Evolutionary conservation across 2,888 invertebrate genomes (phyloP).

Genomic region (Eutolmus rufibarbis): DNA sequence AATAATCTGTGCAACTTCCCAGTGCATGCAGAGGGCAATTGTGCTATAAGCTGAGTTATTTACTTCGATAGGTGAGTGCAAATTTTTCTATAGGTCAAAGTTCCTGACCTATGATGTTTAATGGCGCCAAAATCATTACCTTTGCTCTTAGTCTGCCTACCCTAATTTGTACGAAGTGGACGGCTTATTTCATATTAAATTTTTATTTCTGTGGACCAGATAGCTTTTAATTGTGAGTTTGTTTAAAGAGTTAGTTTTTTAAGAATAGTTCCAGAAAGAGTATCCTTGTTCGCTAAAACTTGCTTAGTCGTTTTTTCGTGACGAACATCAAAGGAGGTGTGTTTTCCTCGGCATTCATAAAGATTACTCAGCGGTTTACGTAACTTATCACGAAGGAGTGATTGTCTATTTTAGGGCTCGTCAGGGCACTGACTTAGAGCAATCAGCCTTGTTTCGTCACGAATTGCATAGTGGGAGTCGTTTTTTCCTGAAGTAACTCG

Average conservation of each 20-base stretch:
- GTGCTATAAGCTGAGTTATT: neutral
- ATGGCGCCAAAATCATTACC: neutral
- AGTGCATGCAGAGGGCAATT: neutral
- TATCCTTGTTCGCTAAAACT: neutral
- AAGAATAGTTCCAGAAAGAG: neutral
- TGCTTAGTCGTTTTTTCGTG: neutral
- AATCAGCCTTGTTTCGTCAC: neutral
- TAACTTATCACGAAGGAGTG: neutral
- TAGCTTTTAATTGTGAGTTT: neutral
- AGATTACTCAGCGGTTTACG: conserved; percentile 3
- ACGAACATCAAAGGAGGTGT: neutral
- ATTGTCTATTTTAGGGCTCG: neutral
- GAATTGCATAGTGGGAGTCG: neutral
- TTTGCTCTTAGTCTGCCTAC: neutral
- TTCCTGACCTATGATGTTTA: neutral
- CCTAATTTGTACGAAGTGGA: neutral
- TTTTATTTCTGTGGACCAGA: neutral
- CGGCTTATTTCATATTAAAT: neutral
- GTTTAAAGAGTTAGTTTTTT: neutral
- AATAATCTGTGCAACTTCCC: neutral
- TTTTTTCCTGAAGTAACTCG: neutral
- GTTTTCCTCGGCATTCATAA: neutral
- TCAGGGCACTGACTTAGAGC: neutral
- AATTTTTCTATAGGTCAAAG: neutral
- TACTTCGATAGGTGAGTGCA: neutral